phyloP scores from a whole-genome alignment of 2,113 vertebrate species.

The Naja naja region DNA sequence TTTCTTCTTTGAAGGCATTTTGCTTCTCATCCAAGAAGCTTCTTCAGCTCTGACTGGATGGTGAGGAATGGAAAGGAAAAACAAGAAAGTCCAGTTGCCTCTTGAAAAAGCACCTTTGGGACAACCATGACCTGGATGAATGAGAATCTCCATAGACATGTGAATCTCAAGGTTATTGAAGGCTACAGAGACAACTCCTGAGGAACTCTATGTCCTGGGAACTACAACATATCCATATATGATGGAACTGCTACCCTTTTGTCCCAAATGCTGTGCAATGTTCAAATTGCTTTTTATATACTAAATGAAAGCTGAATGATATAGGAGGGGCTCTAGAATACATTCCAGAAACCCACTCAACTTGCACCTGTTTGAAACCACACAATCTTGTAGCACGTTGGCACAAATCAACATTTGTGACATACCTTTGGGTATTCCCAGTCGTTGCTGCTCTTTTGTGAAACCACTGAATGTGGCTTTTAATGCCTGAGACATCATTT shows the following conservation, averaged over 20 bases:
- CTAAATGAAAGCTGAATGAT: neutral
- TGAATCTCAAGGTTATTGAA: neutral
- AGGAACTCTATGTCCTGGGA: neutral
- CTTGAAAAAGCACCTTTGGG: too few relatives aligned
- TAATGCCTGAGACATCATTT: constrained; percentile 98
- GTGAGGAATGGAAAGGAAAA: too few relatives aligned
- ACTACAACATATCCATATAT: neutral
- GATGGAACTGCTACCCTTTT: neutral
- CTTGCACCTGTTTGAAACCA: neutral
- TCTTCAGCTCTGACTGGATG: too few relatives aligned
- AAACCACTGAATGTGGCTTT: constrained; percentile 98
- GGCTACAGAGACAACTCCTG: neutral
- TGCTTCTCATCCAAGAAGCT: too few relatives aligned
- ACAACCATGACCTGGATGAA: too few relatives aligned
- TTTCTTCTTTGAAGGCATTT: too few relatives aligned
- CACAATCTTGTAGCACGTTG: neutral
- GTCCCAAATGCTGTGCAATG: neutral
- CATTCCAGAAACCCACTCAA: neutral
- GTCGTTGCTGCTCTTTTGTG: constrained; percentile 91
- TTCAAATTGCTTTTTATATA: neutral
- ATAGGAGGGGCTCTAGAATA: neutral
- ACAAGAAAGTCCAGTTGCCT: too few relatives aligned
- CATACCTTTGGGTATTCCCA: constrained; percentile 95
- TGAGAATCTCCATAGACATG: too few relatives aligned
- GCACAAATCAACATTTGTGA: neutral